Evolutionary conservation across 1,140 invertebrate species (phyloP).

Genomic region (Trichoplusia ni): DNA sequence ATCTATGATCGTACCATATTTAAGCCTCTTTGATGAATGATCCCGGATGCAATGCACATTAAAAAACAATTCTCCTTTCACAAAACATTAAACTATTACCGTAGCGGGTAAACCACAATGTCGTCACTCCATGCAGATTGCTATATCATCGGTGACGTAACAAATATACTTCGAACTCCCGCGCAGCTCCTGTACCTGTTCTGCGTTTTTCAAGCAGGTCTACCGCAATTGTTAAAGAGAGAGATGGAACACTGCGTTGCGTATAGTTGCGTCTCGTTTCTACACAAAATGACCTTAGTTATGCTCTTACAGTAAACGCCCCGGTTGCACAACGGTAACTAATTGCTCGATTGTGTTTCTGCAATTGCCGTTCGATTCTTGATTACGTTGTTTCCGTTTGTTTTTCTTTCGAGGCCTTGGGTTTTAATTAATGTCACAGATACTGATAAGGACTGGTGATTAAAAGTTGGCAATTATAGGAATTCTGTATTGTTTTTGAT

Average conservation of each 20-base stretch:
- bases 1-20: too few relatives aligned
- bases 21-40: too few relatives aligned
- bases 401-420: conserved; percentile 2
- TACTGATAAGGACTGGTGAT: not conserved
- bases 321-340: conserved; percentile 20
- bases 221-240: too few relatives aligned
- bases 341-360: conserved; percentile 7
- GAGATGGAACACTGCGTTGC: too few relatives aligned
- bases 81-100: not conserved
- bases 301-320: too few relatives aligned
- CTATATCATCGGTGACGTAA: conserved; percentile 13
- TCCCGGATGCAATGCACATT: not conserved
- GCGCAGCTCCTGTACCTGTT: not conserved
- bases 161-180: not conserved
- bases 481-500: too few relatives aligned
- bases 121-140: conserved; percentile 19
- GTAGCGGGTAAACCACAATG: not conserved
- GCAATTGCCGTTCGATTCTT: conserved; percentile 10
- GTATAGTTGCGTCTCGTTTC: too few relatives aligned
- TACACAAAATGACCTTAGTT: too few relatives aligned
- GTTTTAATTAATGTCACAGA: conserved; percentile 2
- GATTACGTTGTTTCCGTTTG: conserved; percentile 14
- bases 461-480: too few relatives aligned
- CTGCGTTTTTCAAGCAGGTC: too few relatives aligned
- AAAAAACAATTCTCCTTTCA: not conserved